Evolutionary conservation across 64 coral and sea anemone genomes (phyloP).

Genomic region (Actinia equina): DNA sequence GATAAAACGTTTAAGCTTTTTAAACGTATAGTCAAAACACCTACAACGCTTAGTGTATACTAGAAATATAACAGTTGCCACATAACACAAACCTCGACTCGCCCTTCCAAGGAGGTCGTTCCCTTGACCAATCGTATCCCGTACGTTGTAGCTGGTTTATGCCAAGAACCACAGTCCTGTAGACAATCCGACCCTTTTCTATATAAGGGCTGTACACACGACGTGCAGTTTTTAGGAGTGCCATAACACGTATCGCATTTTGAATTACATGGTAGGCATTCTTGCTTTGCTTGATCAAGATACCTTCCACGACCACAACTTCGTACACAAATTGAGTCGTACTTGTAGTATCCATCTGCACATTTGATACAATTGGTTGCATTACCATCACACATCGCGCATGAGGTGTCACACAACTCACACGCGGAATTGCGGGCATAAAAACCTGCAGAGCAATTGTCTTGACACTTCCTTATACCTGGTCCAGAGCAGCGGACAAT

Average conservation of each 20-base stretch:
- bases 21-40: too few species aligned
- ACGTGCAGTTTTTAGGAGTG: slow-evolving; percentile 12
- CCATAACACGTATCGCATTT: slow-evolving; percentile 49
- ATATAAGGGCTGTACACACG: slow-evolving; percentile 43
- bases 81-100: slow-evolving; percentile 38
- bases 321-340: slow-evolving; percentile 41
- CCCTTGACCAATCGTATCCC: slow-evolving; percentile 25
- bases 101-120: slow-evolving; percentile 28
- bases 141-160: slow-evolving; percentile 13
- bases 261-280: slow-evolving; percentile 27
- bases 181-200: neutral
- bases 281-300: neutral
- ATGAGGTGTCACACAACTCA: slow-evolving; percentile 43
- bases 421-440: slow-evolving; percentile 26
- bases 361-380: slow-evolving; percentile 35
- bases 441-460: slow-evolving; percentile 49
- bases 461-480: slow-evolving; percentile 29
- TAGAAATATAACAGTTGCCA: too few species aligned
- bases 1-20: too few species aligned
- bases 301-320: slow-evolving; percentile 43
- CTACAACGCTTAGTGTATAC: too few species aligned
- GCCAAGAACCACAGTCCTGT: slow-evolving; percentile 31
- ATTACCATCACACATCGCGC: slow-evolving; percentile 14
- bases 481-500: slow-evolving; percentile 48
- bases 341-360: slow-evolving; percentile 21